These are phyloP conservation scores for Chamaea fasciata DNA, from an alignment of 2,113 vertebrate species.

Conservation along the genomic window DNA sequence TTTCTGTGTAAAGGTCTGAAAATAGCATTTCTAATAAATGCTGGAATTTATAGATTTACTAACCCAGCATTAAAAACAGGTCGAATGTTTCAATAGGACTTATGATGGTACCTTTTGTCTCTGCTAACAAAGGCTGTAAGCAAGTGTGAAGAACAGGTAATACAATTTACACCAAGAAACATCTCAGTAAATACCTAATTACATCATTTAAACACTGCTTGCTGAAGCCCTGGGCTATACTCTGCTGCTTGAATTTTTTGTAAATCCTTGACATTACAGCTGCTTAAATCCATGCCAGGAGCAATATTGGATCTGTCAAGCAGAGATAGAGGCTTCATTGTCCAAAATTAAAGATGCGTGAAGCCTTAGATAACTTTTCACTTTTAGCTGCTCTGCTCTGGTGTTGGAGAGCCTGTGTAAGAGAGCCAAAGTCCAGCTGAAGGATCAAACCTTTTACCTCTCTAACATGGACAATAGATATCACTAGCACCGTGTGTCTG, in stretches of 20 bases:
- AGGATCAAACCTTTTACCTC: neutral
- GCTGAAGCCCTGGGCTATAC: neutral
- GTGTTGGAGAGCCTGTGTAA: neutral
- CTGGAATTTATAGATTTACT: neutral
- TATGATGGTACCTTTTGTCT: neutral
- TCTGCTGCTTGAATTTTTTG: neutral
- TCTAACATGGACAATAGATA: rapidly evolving
- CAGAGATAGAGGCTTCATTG: neutral
- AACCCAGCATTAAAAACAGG: neutral
- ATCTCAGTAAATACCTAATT: slow-evolving; percentile 18
- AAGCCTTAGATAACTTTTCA: neutral
- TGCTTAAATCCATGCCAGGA: slow-evolving; percentile 4
- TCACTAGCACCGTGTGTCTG: neutral
- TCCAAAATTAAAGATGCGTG: neutral
- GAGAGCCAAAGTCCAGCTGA: neutral
- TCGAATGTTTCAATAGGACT: neutral
- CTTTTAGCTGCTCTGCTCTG: neutral
- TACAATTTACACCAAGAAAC: slow-evolving; percentile 13
- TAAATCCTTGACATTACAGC: neutral
- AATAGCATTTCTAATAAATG: neutral
- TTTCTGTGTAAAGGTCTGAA: neutral
- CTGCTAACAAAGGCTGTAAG: neutral
- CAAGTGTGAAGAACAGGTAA: neutral
- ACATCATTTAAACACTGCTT: neutral
- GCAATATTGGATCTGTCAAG: neutral